A percentile compares a stretch with the other conserved stretches of the same genome.
Evolutionary conservation across 2,113 vertebrate genomes (phyloP).

Genomic region (Apteryx owenii): DNA sequence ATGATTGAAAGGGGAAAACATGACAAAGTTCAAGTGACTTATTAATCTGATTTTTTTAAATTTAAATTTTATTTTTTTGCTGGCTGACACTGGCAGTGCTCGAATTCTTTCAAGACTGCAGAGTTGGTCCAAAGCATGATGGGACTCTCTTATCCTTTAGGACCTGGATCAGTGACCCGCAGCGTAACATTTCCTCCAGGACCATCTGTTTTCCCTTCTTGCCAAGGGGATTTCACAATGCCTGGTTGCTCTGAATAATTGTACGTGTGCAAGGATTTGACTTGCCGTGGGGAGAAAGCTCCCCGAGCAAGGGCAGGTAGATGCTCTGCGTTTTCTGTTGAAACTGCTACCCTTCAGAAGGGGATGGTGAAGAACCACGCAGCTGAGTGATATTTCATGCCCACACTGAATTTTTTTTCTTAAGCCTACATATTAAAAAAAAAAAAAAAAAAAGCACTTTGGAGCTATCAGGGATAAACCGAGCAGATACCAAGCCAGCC

Average conservation of each 20-base stretch:
- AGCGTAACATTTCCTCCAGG: constrained; percentile 51
- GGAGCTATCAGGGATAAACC: neutral
- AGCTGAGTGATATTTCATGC: neutral
- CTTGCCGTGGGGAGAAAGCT: constrained; percentile 45
- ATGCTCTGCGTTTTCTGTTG: constrained; percentile 8
- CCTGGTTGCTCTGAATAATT: constrained; percentile 61
- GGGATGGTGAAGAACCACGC: neutral
- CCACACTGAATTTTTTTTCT: neutral
- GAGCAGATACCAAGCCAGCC: neutral
- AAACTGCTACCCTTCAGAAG: neutral
- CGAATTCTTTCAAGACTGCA: neutral
- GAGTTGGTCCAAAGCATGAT: constrained; percentile 43
- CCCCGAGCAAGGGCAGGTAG: constrained; percentile 34
- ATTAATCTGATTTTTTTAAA: neutral
- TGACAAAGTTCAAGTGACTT: neutral
- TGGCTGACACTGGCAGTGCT: neutral
- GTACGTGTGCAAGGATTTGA: neutral
- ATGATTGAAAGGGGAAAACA: neutral
- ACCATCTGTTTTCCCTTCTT: constrained; percentile 66
- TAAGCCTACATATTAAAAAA: neutral
- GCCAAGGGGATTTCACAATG: constrained; percentile 69
- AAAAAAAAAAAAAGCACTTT: neutral
- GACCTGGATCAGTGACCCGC: constrained; percentile 61
- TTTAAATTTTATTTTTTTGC: neutral
- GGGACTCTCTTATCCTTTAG: constrained; percentile 27